Evolutionary conservation across 2,797 vertebrate genomes (phyloP).

Genomic region (Enteromius thamalakanensis): DNA sequence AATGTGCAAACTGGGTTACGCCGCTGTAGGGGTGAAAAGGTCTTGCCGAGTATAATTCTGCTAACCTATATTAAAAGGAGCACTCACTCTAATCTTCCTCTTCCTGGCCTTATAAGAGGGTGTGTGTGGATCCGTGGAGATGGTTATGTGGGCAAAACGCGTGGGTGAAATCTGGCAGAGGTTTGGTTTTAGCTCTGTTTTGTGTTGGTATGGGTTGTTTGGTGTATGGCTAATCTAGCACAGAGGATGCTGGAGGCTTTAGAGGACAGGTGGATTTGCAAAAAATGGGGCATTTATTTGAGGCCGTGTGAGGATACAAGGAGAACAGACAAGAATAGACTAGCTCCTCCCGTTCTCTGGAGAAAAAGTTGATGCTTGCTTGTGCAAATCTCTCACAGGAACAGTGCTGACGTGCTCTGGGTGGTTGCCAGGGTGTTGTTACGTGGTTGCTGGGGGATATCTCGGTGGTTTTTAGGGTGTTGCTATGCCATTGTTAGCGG

Average conservation of each 20-base stretch:
- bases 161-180: conserved; percentile 17
- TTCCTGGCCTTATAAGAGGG: conserved; percentile 33
- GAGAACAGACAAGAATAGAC: conserved; percentile 24
- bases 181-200: conserved; percentile 31
- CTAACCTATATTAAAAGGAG: conserved; percentile 57
- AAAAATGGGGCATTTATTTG: conserved; percentile 56
- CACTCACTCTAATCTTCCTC: conserved; percentile 42
- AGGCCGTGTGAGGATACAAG: conserved; percentile 38
- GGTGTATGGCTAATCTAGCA: not conserved
- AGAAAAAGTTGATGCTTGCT: not conserved
- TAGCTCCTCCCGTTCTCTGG: not conserved
- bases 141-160: conserved; percentile 39
- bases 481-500: not conserved
- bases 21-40: conserved; percentile 53
- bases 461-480: not conserved
- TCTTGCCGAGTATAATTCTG: conserved; percentile 51
- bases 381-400: not conserved
- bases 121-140: conserved; percentile 36
- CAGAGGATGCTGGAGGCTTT: conserved; percentile 9
- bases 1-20: conserved; percentile 55
- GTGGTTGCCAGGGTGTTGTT: not conserved
- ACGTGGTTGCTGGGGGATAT: not conserved
- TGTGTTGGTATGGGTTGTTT: conserved; percentile 21
- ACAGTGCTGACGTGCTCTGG: not conserved
- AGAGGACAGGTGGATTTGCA: conserved; percentile 29